A percentile compares a stretch with the other conserved stretches of the same genome.
Conservation (phyloP, 2,888 invertebrate genomes). For the Caradrina clavipalpis region DNA sequence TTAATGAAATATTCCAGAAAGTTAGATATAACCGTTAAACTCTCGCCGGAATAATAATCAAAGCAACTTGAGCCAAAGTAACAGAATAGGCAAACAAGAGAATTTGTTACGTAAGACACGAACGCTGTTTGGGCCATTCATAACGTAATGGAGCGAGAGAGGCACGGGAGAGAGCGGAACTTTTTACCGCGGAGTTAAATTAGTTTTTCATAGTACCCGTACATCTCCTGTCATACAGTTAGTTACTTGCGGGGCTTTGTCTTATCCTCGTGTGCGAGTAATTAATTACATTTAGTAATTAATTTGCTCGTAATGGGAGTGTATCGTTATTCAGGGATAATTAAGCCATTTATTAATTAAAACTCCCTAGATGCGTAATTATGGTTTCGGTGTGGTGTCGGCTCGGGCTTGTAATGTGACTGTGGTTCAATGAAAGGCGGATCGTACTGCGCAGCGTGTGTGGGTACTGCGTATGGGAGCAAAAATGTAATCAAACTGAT, state of each 20-base stretch:
- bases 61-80: conserved; percentile 57
- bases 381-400: conserved; percentile 24
- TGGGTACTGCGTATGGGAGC: conserved; percentile 30
- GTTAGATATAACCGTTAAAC: conserved; percentile 55
- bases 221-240: conserved; percentile 61
- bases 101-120: conserved; percentile 68
- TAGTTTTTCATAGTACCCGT: conserved; percentile 79
- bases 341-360: conserved; percentile 79
- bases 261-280: conserved; percentile 69
- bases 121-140: conserved; percentile 66
- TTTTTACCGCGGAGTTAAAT: conserved; percentile 78
- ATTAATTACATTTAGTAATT: conserved; percentile 85
- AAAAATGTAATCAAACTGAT: conserved; percentile 64
- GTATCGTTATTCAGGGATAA: conserved; percentile 75
- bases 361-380: conserved; percentile 59
- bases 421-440: conserved; percentile 44
- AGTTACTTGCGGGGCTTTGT: conserved; percentile 68
- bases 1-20: conserved; percentile 52
- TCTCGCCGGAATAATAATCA: conserved; percentile 58
- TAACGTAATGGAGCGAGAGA: conserved; percentile 69
- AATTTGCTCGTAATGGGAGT: conserved; percentile 76
- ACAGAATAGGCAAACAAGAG: conserved; percentile 69
- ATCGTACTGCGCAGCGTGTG: conserved; percentile 22
- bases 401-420: conserved; percentile 24
- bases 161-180: conserved; percentile 57